phyloP scores from a whole-genome alignment of 2,797 vertebrate genomes.

The Pangasius djambal region DNA sequence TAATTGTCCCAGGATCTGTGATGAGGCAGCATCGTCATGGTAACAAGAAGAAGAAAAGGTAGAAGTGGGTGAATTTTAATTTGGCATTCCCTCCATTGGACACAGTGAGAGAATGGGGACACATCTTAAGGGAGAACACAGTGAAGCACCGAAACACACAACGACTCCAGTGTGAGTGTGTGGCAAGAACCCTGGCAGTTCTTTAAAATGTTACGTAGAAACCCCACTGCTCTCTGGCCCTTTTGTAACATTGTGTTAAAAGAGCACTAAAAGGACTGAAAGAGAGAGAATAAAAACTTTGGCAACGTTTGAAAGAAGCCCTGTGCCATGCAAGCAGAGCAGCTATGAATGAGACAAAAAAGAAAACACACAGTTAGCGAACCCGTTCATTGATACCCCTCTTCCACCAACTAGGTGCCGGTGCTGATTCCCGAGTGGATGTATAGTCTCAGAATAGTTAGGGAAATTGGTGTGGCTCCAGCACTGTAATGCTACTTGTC shows the following conservation, averaged over 20 bases:
- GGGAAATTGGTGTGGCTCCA: neutral
- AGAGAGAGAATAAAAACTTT: constrained; percentile 65
- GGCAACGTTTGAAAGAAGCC: constrained; percentile 68
- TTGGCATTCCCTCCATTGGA: constrained; percentile 34
- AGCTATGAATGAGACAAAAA: constrained; percentile 43
- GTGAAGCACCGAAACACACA: constrained; percentile 40
- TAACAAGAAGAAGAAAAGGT: constrained; percentile 23
- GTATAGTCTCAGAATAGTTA: neutral
- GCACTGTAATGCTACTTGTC: neutral
- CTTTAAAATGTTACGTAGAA: constrained; percentile 44
- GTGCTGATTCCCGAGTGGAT: neutral
- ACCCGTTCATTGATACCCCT: constrained; percentile 8
- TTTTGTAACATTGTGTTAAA: constrained; percentile 56
- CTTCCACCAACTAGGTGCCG: neutral
- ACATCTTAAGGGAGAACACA: constrained; percentile 36
- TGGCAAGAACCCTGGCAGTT: constrained; percentile 62
- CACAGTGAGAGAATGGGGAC: constrained; percentile 39
- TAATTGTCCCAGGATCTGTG: neutral
- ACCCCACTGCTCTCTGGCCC: constrained; percentile 58
- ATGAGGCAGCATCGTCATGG: constrained; percentile 36
- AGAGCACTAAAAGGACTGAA: constrained; percentile 27
- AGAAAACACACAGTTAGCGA: constrained; percentile 38
- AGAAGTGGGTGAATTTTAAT: neutral
- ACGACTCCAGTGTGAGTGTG: constrained; percentile 11
- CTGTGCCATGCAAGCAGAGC: constrained; percentile 65